Evolutionary conservation across 2,113 vertebrate species (phyloP).

Genomic region (Ailuropoda melanoleuca): DNA sequence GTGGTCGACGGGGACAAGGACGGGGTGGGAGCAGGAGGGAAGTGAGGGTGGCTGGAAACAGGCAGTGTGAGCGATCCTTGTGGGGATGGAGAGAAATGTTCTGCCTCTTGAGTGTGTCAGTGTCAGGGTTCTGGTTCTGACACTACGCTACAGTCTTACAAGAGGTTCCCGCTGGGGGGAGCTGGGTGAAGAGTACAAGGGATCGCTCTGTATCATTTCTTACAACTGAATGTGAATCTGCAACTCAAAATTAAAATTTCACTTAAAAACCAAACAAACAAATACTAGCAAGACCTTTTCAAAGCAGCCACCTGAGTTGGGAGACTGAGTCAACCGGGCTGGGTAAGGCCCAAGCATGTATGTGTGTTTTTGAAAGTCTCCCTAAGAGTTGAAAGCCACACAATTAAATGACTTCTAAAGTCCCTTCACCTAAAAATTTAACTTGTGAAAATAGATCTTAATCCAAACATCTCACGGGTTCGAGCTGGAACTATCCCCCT

Average conservation of each 20-base stretch:
- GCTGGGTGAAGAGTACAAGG: background rate
- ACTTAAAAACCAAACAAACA: too few relatives aligned
- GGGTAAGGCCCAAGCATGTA: too few relatives aligned
- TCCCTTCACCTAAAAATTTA: constrained; percentile 5
- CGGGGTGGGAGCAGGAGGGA: background rate
- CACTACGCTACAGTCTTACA: background rate
- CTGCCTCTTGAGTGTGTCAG: rapidly evolving
- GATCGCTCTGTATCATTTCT: background rate
- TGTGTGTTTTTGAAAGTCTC: background rate
- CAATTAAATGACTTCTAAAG: background rate
- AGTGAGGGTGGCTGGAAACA: background rate
- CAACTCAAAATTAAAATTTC: background rate
- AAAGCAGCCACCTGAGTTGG: background rate
- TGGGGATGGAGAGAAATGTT: background rate
- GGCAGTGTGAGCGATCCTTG: background rate
- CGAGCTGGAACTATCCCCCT: background rate
- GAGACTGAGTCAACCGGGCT: background rate
- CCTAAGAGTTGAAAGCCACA: constrained; percentile 13
- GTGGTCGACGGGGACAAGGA: background rate
- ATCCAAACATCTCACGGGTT: background rate
- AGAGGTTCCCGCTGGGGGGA: background rate
- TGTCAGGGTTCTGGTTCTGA: background rate
- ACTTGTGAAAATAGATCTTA: constrained; percentile 18
- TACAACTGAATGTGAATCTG: background rate
- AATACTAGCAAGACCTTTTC: background rate